Percentiles rank a stretch among this genome's conserved stretches.
phyloP scores from a whole-genome alignment of 1,140 invertebrate genomes.

The Drosophila orosa region DNA sequence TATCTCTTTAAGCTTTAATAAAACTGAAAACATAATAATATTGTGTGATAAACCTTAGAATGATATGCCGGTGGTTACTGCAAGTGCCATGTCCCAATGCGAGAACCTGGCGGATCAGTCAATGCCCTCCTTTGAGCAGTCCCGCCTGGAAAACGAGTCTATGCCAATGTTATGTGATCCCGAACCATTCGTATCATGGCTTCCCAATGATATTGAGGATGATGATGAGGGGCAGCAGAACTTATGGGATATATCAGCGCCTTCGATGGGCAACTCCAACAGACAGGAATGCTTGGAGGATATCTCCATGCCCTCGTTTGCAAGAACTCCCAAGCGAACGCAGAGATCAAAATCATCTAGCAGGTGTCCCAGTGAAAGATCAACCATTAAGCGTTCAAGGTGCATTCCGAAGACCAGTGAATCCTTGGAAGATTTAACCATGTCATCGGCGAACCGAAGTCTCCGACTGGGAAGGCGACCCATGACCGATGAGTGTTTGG shows the following conservation, averaged over 20 bases:
- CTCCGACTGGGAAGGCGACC: not conserved
- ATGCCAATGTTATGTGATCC: constrained; percentile 5
- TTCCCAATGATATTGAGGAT: not conserved
- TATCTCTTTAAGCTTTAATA: too few species aligned
- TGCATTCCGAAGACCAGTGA: not conserved
- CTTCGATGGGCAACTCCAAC: constrained; percentile 21
- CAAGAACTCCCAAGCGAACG: not conserved
- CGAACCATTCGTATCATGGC: not conserved
- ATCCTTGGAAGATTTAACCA: constrained; percentile 19
- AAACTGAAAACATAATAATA: too few species aligned
- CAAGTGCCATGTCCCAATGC: not conserved
- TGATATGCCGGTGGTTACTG: not conserved
- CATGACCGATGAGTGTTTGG: constrained; percentile 7
- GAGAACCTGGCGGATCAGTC: constrained; percentile 44
- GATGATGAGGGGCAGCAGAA: too few species aligned
- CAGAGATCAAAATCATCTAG: constrained; percentile 9
- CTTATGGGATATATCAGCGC: constrained; percentile 7
- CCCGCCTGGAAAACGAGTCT: constrained; percentile 3
- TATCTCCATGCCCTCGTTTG: constrained; percentile 25
- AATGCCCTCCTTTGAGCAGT: constrained; percentile 9
- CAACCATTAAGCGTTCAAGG: not conserved
- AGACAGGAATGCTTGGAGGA: constrained; percentile 27
- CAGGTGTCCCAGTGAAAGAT: constrained; percentile 1
- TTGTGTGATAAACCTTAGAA: not conserved
- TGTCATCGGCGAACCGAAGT: constrained; percentile 8